Conservation (phyloP, 2,797 vertebrate species). For the Octomys mimax region DNA sequence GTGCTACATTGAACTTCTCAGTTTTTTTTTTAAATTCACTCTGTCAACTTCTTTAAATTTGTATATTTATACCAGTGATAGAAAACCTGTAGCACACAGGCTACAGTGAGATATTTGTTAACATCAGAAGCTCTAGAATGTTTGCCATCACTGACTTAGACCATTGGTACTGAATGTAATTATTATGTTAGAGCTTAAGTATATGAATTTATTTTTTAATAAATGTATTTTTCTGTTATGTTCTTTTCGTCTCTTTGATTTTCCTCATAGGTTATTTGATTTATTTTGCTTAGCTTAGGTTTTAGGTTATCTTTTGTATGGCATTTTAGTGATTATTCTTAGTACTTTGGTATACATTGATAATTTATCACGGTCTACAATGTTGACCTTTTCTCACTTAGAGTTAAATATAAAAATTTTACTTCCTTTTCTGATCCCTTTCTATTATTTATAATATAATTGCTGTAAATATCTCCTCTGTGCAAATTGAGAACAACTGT, state of each 20-base stretch:
- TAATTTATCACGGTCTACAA: slow-evolving; percentile 24
- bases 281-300: not conserved
- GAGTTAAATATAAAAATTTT: not conserved
- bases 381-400: slow-evolving; percentile 4
- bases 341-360: not conserved
- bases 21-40: not conserved
- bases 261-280: not conserved
- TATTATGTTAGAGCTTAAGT: not conserved
- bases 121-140: not conserved
- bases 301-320: not conserved
- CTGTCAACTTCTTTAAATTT: not conserved
- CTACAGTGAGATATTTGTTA: not conserved
- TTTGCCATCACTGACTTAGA: not conserved
- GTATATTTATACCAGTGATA: not conserved
- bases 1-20: too few species aligned
- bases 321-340: slow-evolving; percentile 22
- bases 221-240: not conserved
- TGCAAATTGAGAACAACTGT: not conserved
- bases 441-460: slow-evolving; percentile 33
- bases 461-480: not conserved
- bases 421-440: slow-evolving; percentile 3
- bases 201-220: slow-evolving; percentile 44
- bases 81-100: not conserved
- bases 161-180: not conserved
- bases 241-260: not conserved